phyloP scores from a whole-genome alignment of 2,888 invertebrate genomes.

The Frankliniella fusca region DNA sequence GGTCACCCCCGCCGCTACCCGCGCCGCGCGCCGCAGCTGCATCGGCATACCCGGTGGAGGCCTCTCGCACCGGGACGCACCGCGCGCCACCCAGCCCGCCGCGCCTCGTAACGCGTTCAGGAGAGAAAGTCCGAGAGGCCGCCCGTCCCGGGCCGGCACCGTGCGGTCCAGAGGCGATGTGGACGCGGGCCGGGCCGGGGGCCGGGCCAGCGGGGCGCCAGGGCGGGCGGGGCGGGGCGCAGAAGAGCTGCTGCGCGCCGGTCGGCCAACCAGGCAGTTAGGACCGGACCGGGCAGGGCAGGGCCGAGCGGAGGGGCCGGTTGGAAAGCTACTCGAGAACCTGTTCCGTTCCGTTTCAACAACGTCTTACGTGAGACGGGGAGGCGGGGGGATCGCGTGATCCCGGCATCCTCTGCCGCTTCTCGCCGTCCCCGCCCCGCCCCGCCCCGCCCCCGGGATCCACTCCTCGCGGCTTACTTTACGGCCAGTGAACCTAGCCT shows the following conservation, averaged over 20 bases:
- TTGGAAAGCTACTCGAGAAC: slow-evolving; percentile 7
- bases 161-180: neutral
- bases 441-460: neutral
- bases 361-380: slow-evolving; percentile 17
- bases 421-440: neutral
- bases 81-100: too few relatives aligned
- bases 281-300: neutral
- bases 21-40: too few relatives aligned
- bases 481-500: neutral
- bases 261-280: neutral
- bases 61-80: too few relatives aligned
- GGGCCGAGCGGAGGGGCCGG: neutral
- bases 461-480: neutral
- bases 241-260: neutral
- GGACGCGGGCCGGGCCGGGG: neutral
- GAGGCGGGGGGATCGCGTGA: neutral
- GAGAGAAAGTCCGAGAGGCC: neutral
- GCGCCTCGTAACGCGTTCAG: too few relatives aligned
- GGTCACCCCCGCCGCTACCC: too few relatives aligned
- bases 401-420: neutral
- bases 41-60: too few relatives aligned
- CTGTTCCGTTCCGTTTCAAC: neutral
- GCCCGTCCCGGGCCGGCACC: neutral
- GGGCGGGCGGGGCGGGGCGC: neutral
- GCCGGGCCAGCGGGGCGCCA: neutral